Conservation (phyloP, 2,113 vertebrate genomes). For the Plestiodon gilberti region DNA sequence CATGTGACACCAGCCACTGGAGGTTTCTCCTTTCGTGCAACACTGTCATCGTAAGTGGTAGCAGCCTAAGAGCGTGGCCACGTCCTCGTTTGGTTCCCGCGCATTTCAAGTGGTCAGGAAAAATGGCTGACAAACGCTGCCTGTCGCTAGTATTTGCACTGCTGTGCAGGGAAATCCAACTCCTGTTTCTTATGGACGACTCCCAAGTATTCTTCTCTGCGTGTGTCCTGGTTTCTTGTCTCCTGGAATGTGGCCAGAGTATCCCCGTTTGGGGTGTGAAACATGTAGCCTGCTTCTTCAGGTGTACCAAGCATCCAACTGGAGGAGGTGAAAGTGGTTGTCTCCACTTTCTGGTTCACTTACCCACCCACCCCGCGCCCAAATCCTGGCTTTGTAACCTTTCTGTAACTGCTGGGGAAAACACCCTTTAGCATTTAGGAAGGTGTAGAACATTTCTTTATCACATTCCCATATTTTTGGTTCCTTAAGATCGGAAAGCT, state of each 20-base stretch:
- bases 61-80: neutral
- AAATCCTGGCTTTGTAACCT: neutral
- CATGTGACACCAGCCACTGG: neutral
- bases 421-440: too few species aligned
- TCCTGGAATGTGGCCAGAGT: neutral
- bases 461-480: neutral
- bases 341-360: neutral
- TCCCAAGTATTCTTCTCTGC: neutral
- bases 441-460: neutral
- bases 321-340: neutral
- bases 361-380: too few species aligned
- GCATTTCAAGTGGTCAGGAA: neutral
- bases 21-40: neutral
- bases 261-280: neutral
- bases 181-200: neutral
- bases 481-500: neutral
- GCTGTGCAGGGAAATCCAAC: neutral
- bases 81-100: neutral
- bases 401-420: neutral
- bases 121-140: neutral
- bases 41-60: neutral
- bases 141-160: neutral
- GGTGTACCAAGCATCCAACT: neutral
- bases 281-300: neutral
- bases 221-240: neutral